Percentiles rank a stretch among this genome's conserved stretches.
Evolutionary conservation across 2,113 vertebrate species (phyloP).

Genomic region (Hepsetus odoe): DNA sequence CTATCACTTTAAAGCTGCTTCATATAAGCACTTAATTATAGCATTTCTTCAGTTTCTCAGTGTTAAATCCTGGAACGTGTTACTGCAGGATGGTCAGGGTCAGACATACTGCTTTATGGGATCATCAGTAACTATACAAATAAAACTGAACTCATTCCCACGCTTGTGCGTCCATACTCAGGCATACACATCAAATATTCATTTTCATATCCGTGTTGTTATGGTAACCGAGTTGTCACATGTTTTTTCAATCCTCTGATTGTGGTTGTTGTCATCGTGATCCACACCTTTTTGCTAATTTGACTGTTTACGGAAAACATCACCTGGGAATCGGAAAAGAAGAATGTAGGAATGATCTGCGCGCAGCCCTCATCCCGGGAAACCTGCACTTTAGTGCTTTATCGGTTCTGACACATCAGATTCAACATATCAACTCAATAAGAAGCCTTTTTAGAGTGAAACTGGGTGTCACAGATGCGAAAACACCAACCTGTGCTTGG

Average conservation of each 20-base stretch:
- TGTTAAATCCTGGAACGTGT: conserved; percentile 14
- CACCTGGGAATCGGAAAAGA: not conserved
- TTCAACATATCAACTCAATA: not conserved
- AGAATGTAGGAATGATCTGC: not conserved
- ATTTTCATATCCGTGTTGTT: not conserved
- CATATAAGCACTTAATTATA: conserved; percentile 54
- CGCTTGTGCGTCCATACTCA: conserved; percentile 5
- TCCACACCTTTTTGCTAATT: not conserved
- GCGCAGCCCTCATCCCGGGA: not conserved
- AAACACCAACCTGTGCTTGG: not conserved
- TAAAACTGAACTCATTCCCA: not conserved
- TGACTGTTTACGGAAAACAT: not conserved
- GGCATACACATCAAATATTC: not conserved
- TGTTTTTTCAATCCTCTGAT: not conserved
- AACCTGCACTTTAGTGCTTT: not conserved
- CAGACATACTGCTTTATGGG: not conserved
- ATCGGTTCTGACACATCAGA: not conserved
- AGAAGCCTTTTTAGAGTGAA: not conserved
- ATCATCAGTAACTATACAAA: not conserved
- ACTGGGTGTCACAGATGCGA: not conserved
- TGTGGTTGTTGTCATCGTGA: not conserved
- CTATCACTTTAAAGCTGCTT: conserved; percentile 35
- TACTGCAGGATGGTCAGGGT: not conserved
- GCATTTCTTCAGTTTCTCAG: conserved; percentile 26
- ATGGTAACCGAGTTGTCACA: not conserved